Percentiles rank a stretch among this genome's conserved stretches.
These are phyloP conservation scores for Diabrotica undecimpunctata DNA, from an alignment of 1,140 invertebrate genomes.

Conservation along the genomic window DNA sequence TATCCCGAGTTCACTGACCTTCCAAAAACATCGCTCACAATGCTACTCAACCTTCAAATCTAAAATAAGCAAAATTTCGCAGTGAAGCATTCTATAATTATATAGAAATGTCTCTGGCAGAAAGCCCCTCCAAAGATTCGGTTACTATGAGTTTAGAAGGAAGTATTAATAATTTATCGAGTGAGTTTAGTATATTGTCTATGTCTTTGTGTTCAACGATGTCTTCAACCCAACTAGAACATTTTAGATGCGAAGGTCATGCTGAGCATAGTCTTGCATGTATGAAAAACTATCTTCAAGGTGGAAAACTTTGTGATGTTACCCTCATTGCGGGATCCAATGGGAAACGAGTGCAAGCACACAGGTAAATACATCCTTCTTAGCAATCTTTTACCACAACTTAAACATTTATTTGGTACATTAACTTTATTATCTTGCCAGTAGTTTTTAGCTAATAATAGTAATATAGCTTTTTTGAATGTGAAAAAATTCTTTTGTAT, in stretches of 20 bases:
- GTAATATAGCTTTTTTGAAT: no score
- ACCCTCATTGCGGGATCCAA: conserved; percentile 66
- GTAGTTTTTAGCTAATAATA: no score
- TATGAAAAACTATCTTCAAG: conserved; percentile 77
- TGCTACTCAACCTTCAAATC: background rate
- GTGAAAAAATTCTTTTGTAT: no score
- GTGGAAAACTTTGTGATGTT: conserved; percentile 77
- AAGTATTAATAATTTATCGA: conserved; percentile 49
- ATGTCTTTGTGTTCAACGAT: conserved; percentile 48
- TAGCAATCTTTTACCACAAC: background rate
- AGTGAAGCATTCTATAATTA: background rate
- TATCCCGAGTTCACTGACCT: conserved; percentile 1
- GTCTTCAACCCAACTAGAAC: conserved; percentile 63
- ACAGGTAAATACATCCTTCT: conserved; percentile 50
- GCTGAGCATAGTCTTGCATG: conserved; percentile 74
- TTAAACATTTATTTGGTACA: no score
- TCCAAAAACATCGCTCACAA: background rate
- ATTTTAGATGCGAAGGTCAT: conserved; percentile 74
- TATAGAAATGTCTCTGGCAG: conserved; percentile 16
- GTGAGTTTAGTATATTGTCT: conserved; percentile 50
- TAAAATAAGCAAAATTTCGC: background rate
- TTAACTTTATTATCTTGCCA: no score
- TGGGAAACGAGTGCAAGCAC: conserved; percentile 48
- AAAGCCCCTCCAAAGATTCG: conserved; percentile 43
- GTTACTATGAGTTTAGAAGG: conserved; percentile 34